Base-by-base conservation (phyloP, 2,113 vertebrate genomes). In the Bubalus kerabau region DNA sequence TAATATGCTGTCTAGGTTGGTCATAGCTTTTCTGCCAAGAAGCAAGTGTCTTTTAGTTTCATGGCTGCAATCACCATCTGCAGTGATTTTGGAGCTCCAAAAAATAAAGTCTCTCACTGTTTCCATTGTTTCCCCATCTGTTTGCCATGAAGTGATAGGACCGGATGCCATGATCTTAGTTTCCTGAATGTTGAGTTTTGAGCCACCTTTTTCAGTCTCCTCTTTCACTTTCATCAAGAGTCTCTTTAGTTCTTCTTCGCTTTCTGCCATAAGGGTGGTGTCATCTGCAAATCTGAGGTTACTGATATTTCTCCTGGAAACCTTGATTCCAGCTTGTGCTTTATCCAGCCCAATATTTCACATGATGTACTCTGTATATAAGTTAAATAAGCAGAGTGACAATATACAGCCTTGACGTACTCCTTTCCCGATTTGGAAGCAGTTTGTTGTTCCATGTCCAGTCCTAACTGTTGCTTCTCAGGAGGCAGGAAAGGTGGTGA, bases 11-110 rank as follows among this genome's bases (percentile, higher is more conserved):
- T 71, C 19, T 71, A 23, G 67, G 19, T 40, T 12, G 67, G 67
- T 71, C 19, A 40, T 40, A 71, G 67, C 10, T 71, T 40, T 71
- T 71, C 67, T 71, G 2, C 10, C 67, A 40, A 71, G 67, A 2
- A 23, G 9, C 67, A 71, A 40, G n/a, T 71, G n/a, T 71, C 67
- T 71, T 71, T 71, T 40, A 71, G 19, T 71, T 71, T 40, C n/a
- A 71, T 71, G 67, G n/a, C 67, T 71, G 4, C 2, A 71, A 1
- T 71, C 10, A 71, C 19, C 67, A 40, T 71, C 36, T 40, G 19
- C n/a, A 40, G 67, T 36, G 67, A 71, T 71, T 40, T 40, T 23
- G n/a, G n/a, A 71, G 67, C 10, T n/a, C n/a, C 0, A 0, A 0
- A 40, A 74, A 40, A 40, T 40, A 40, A 71, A 71, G 10, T 74